These are phyloP conservation scores for Dolichoris vasculosae DNA, from an alignment of 1,140 invertebrate species.

Conservation along the genomic window DNA sequence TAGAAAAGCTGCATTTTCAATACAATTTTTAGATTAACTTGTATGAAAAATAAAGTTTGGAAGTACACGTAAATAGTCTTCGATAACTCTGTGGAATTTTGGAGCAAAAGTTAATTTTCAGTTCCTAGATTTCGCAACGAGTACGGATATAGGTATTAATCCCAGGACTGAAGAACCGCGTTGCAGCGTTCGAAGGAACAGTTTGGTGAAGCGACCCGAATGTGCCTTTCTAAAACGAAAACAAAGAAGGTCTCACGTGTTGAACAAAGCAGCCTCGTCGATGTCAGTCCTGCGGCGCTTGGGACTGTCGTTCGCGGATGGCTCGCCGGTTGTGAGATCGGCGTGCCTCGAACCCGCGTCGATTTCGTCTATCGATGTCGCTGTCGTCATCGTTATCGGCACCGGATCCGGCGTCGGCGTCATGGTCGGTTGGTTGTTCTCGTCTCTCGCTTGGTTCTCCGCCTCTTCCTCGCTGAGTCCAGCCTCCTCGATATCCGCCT, in stretches of 20 bases:
- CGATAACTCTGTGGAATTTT: too few species aligned
- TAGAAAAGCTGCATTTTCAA: too few species aligned
- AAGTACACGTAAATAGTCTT: too few species aligned
- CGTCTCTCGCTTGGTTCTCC: conserved; percentile 42
- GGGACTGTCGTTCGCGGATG: conserved; percentile 52
- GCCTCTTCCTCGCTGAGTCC: conserved; percentile 56
- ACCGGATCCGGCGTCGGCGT: conserved; percentile 68
- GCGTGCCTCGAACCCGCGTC: conserved; percentile 51
- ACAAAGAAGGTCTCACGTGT: conserved; percentile 60
- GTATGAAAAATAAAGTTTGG: too few species aligned
- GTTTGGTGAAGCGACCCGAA: neutral
- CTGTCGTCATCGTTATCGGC: conserved; percentile 61
- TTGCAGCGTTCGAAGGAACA: too few species aligned
- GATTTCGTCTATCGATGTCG: conserved; percentile 65
- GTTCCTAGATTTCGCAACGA: too few species aligned
- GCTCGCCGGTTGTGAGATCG: conserved; percentile 19
- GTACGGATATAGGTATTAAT: too few species aligned
- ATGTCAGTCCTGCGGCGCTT: conserved; percentile 57
- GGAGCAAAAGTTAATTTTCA: too few species aligned
- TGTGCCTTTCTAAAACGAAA: neutral
- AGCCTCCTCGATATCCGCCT: conserved; percentile 65
- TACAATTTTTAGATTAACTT: too few species aligned
- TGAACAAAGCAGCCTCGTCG: conserved; percentile 67
- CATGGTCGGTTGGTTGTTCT: conserved; percentile 58
- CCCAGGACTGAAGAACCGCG: too few species aligned